phyloP scores from a whole-genome alignment of 1,140 invertebrate species.

The Cydia pomonella region DNA sequence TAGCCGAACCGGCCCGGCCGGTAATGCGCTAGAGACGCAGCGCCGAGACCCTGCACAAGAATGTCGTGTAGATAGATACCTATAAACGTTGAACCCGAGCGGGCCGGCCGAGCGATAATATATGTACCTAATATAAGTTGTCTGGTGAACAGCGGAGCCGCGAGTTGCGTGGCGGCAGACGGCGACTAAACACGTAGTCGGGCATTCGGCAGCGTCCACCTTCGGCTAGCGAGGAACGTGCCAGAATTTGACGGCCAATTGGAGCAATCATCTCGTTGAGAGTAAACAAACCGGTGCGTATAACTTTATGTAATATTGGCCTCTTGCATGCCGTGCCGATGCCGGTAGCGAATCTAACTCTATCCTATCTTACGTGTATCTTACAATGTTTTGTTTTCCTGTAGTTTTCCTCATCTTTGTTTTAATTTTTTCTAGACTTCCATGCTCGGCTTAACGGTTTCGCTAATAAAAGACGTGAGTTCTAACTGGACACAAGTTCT shows the following conservation, averaged over 20 bases:
- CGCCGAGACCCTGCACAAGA: slow-evolving; percentile 7
- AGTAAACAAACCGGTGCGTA: slow-evolving; percentile 76
- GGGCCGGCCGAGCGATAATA: background rate
- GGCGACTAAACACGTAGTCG: slow-evolving; percentile 55
- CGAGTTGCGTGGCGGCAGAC: slow-evolving; percentile 62
- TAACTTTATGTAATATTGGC: slow-evolving; percentile 61
- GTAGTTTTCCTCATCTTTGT: background rate
- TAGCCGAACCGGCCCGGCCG: background rate
- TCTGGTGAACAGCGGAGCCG: slow-evolving; percentile 47
- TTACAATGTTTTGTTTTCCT: slow-evolving; percentile 30
- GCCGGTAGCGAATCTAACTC: slow-evolving; percentile 42
- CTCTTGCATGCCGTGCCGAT: slow-evolving; percentile 46
- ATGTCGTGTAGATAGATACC: background rate
- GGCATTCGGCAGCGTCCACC: slow-evolving; percentile 38
- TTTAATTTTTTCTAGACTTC: too few species aligned
- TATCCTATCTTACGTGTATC: slow-evolving; percentile 38
- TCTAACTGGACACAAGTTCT: too few species aligned
- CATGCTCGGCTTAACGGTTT: too few species aligned
- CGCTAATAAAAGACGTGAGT: too few species aligned
- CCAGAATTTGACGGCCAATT: slow-evolving; percentile 69
- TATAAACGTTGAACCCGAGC: background rate
- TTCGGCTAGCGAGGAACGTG: slow-evolving; percentile 59
- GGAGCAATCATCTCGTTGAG: slow-evolving; percentile 75
- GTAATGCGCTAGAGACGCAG: background rate
- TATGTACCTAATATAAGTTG: slow-evolving; percentile 51